These are phyloP conservation scores for Turritopsis rubra DNA, from an alignment of 30 jellyfish, hydroid and myxozoan genomes.

Conservation along the genomic window DNA sequence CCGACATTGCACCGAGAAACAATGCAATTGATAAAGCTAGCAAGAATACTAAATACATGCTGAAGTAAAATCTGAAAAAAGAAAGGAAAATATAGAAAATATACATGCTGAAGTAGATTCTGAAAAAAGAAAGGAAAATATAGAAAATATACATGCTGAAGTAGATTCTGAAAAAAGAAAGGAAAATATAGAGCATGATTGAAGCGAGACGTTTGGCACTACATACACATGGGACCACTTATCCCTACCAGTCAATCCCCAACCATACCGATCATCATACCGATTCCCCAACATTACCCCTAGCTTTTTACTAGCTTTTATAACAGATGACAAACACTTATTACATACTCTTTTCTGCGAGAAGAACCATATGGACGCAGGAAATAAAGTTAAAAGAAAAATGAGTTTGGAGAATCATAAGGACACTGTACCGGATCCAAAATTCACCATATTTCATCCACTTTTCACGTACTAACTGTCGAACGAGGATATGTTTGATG, in stretches of 20 bases:
- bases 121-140: conserved; percentile 14
- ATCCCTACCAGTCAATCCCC: too few relatives aligned
- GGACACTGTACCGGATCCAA: conserved; percentile 53
- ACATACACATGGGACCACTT: too few relatives aligned
- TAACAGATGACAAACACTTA: too few relatives aligned
- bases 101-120: conserved; percentile 44
- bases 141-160: too few relatives aligned
- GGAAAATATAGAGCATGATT: too few relatives aligned
- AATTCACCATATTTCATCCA: conserved; percentile 65
- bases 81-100: too few relatives aligned
- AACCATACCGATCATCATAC: too few relatives aligned
- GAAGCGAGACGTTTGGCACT: too few relatives aligned
- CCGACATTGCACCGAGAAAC: conserved; percentile 38
- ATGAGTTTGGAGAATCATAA: background rate
- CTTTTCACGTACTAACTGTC: conserved; percentile 71
- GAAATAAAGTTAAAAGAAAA: background rate
- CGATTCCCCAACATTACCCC: too few relatives aligned
- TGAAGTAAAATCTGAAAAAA: too few relatives aligned
- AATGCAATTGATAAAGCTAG: conserved; percentile 53
- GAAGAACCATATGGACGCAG: background rate
- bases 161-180: conserved; percentile 30
- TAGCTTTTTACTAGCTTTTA: too few relatives aligned
- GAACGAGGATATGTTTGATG: conserved; percentile 71
- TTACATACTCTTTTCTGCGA: too few relatives aligned
- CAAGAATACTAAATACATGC: conserved; percentile 40